Percentiles rank a stretch among this genome's conserved stretches.
phyloP scores from a whole-genome alignment of 2,797 vertebrate species.

The Hydrocynus forskahlii region DNA sequence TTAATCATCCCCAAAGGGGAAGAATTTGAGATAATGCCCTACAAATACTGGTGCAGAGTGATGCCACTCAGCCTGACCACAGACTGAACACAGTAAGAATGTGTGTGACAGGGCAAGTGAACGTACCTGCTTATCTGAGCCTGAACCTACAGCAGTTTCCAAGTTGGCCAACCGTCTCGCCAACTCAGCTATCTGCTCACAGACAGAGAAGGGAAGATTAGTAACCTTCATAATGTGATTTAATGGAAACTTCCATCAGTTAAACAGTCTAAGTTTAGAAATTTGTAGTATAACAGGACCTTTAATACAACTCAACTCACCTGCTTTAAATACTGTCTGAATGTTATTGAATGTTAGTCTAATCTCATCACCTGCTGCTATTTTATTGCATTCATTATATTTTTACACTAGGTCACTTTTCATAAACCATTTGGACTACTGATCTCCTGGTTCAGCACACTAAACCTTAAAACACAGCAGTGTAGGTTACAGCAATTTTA shows the following conservation, averaged over 20 bases:
- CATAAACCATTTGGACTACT: too few species aligned
- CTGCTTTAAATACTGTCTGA: too few species aligned
- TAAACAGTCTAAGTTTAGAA: not conserved
- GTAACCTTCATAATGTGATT: not conserved
- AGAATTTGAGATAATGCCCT: not conserved
- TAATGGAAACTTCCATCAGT: not conserved
- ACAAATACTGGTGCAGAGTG: not conserved
- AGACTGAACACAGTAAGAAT: not conserved
- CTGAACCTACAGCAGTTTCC: constrained; percentile 86
- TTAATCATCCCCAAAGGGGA: not conserved
- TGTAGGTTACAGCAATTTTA: too few species aligned
- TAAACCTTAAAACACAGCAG: too few species aligned
- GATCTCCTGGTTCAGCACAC: too few species aligned
- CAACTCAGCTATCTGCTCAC: constrained; percentile 85
- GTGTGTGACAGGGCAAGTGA: constrained; percentile 41
- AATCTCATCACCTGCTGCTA: too few species aligned
- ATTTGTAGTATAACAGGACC: not conserved
- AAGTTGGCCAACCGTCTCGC: constrained; percentile 92
- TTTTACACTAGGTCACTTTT: too few species aligned
- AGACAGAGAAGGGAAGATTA: constrained; percentile 42
- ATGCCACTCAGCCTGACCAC: not conserved
- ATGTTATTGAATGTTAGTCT: too few species aligned
- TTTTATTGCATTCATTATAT: too few species aligned
- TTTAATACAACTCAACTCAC: too few species aligned
- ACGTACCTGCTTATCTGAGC: constrained; percentile 88